Conservation (phyloP, 2,113 vertebrate genomes). For the Malurus elegans region DNA sequence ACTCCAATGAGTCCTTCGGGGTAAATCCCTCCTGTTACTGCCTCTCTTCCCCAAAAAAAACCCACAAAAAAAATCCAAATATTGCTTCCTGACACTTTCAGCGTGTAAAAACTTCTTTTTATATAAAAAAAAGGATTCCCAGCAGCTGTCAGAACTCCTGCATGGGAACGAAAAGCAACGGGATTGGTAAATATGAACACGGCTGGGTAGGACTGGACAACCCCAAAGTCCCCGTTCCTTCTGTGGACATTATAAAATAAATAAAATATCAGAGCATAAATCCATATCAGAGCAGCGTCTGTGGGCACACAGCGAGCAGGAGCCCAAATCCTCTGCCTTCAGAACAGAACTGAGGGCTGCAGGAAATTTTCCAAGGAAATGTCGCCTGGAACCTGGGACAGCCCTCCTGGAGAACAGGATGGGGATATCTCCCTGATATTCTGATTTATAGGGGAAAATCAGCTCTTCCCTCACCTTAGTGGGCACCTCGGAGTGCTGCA, state of each 20-base stretch:
- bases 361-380: not conserved
- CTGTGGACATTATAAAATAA: too few relatives aligned
- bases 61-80: not conserved
- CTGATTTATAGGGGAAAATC: not conserved
- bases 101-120: not conserved
- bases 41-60: fast-evolving
- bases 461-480: not conserved
- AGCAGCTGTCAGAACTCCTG: not conserved
- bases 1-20: not conserved
- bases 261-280: not conserved
- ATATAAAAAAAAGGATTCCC: not conserved
- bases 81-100: not conserved
- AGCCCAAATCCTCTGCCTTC: not conserved
- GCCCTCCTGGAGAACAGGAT: not conserved
- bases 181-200: not conserved
- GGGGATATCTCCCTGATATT: not conserved
- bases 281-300: not conserved
- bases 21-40: not conserved
- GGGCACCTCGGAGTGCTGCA: not conserved
- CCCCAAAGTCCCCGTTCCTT: not conserved
- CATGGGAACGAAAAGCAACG: not conserved
- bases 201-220: not conserved
- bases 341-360: not conserved
- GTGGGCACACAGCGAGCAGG: not conserved
- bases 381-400: not conserved